Evolutionary conservation across 2,888 invertebrate genomes (phyloP).

Genomic region (Lydus trimaculatus): DNA sequence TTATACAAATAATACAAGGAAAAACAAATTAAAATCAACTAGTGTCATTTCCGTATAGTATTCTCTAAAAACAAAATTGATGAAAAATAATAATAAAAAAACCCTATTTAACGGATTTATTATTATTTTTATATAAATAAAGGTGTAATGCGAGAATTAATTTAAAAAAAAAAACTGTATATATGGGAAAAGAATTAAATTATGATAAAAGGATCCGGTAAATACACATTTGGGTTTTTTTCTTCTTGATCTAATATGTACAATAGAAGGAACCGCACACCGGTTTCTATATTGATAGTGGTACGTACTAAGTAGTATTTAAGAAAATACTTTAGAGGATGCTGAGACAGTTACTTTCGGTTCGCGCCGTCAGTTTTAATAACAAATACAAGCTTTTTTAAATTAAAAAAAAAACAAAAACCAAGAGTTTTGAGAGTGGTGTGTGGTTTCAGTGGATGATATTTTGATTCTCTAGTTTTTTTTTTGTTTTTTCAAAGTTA

Average conservation of each 20-base stretch:
- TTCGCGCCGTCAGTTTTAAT: conserved; percentile 46
- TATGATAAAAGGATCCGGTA: background rate
- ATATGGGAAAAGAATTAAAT: too few relatives aligned
- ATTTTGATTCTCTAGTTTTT: conserved; percentile 41
- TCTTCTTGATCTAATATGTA: too few relatives aligned
- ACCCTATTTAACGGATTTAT: background rate
- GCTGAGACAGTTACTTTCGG: conserved; percentile 51
- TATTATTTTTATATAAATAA: too few relatives aligned
- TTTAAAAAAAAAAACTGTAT: background rate
- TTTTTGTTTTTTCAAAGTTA: conserved; percentile 16
- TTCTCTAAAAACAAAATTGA: background rate
- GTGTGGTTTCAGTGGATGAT: conserved; percentile 58
- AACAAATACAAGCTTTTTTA: background rate
- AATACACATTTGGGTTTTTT: background rate
- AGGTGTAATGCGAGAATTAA: background rate
- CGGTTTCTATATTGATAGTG: conserved; percentile 35
- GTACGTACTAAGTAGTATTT: conserved; percentile 48
- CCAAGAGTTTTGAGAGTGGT: conserved; percentile 58
- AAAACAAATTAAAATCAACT: background rate
- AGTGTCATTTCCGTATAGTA: background rate
- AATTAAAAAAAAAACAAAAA: conserved; percentile 5
- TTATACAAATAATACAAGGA: background rate
- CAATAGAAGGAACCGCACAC: conserved; percentile 28
- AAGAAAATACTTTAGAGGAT: conserved; percentile 52
- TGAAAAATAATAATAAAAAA: background rate